phyloP scores from a whole-genome alignment of 23 tunicate species.

The Corella eumyota region DNA sequence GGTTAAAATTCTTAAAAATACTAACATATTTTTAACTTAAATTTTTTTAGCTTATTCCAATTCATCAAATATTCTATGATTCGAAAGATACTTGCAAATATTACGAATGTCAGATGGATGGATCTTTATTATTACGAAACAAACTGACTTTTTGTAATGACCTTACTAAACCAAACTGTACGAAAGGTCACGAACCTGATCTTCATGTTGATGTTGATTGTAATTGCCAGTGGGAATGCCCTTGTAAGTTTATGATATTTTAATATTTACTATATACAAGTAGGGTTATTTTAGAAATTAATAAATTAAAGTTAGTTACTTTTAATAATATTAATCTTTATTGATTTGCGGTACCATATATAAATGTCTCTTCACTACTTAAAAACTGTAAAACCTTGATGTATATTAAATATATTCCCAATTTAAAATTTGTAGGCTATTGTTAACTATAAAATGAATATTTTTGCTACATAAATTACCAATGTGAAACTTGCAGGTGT shows the following conservation, averaged over 20 bases:
- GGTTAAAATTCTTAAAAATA: too few relatives aligned
- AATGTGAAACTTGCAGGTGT: constrained; percentile 19
- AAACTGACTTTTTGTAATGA: constrained; percentile 33
- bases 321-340: background rate
- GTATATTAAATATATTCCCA: background rate
- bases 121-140: constrained; percentile 11
- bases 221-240: constrained; percentile 76
- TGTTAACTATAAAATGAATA: too few relatives aligned
- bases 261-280: background rate
- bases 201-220: constrained; percentile 32
- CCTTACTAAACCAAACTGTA: constrained; percentile 21
- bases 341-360: background rate
- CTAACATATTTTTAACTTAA: too few relatives aligned
- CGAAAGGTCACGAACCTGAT: constrained; percentile 39
- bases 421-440: too few relatives aligned
- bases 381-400: background rate
- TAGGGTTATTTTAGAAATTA: background rate
- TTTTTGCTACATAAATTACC: background rate
- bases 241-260: constrained; percentile 20
- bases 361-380: background rate
- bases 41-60: too few relatives aligned
- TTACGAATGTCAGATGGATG: constrained; percentile 12
- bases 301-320: background rate
- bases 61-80: too few relatives aligned
- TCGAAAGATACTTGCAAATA: constrained; percentile 19